Evolutionary conservation across 92 coral and sea anemone genomes (phyloP).

Genomic region (Porites rus): DNA sequence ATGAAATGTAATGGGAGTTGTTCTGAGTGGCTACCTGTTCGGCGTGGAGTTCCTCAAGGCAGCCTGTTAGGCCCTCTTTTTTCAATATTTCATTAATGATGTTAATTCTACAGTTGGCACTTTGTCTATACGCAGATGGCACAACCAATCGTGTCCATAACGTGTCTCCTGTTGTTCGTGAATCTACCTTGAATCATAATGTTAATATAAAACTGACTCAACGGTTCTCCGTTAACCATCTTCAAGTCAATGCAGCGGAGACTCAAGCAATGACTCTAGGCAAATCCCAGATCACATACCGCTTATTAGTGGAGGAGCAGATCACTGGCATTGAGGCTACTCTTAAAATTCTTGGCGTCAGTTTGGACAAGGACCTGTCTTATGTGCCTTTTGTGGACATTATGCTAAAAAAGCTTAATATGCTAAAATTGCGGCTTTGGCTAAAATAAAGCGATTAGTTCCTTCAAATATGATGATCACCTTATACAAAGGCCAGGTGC

Average conservation of each 20-base stretch:
- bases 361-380: constrained; percentile 20
- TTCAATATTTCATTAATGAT: constrained; percentile 40
- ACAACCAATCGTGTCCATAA: neutral
- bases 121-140: neutral
- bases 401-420: constrained; percentile 25
- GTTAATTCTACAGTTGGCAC: neutral
- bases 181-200: neutral
- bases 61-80: constrained; percentile 54
- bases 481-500: constrained; percentile 21
- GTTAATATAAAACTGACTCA: neutral
- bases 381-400: constrained; percentile 18
- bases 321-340: neutral
- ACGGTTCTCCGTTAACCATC: constrained; percentile 6
- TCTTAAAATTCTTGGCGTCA: constrained; percentile 36
- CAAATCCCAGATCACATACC: neutral
- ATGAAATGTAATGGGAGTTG: constrained; percentile 66
- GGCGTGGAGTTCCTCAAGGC: constrained; percentile 64
- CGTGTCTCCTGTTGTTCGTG: neutral
- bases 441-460: constrained; percentile 9
- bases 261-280: neutral
- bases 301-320: neutral
- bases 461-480: constrained; percentile 8
- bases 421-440: constrained; percentile 32
- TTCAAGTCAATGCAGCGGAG: constrained; percentile 13
- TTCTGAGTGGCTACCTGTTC: constrained; percentile 67